Evolutionary conservation across 1,140 invertebrate species (phyloP), one percentile per base, ranked within the genome.

Genomic region (Lepeophtheirus salmonis): DNA sequence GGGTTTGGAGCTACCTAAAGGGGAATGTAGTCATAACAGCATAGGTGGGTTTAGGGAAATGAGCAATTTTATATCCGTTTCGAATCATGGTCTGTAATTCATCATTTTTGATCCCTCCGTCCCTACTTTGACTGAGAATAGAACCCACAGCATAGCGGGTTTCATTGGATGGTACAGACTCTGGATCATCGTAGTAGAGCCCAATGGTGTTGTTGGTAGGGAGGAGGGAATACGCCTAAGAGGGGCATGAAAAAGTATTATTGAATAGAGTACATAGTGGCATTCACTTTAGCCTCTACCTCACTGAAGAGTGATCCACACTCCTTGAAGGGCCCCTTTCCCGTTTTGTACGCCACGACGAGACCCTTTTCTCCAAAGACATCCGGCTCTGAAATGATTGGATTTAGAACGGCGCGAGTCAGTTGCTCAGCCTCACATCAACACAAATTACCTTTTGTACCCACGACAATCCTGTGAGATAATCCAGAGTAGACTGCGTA

Each of bases 181-280:
- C 63, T 0, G 73, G 72, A 64, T 74, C 69, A 59, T 74, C 73
- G 64, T 74, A 74, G 64, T 72, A 73, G 18, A 74, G 66, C 13
- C 72, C 72, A 14, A 74, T 62, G 21, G 61, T 64, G 58, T 66
- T 68, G 55, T 68, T 65, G 16, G 67, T 51, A 6, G 72, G 70
- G 18, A 66, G 64, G 13, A 71, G 53, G 13, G 54, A 62, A 24
- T 66, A 65, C 0, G 66, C 64, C 30, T 41, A n/a, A 41, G n/a
- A 41, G n/a, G 30, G n/a, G 30, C 30, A 6, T 41, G 6, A 41
- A 10, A 41, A 41, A 41, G 30, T 41, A 41, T 41, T 41, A 41
- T n/a, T n/a, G n/a, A n/a, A n/a, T n/a, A n/a, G n/a, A n/a, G n/a
- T n/a, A n/a, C n/a, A n/a, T n/a, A n/a, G n/a, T n/a, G n/a, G n/a